A percentile compares a stretch with the other conserved stretches of the same genome.
Conservation (phyloP, 2,113 vertebrate species). For the Dicaeum eximium region DNA sequence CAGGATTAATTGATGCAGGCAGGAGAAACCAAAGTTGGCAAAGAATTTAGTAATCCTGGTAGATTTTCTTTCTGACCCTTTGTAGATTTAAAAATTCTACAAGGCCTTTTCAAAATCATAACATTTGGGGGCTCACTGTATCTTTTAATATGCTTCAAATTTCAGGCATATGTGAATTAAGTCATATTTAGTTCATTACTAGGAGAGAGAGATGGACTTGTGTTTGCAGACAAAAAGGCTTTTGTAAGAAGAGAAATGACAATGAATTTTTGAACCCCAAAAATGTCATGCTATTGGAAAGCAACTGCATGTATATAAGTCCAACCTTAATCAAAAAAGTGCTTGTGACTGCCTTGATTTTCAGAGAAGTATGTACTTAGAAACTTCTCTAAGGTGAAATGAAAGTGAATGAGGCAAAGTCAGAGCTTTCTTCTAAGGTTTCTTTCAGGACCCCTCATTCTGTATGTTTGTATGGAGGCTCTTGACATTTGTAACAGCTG, state of each 20-base stretch:
- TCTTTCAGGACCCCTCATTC: neutral
- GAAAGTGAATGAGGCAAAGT: neutral
- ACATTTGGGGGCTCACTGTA: neutral
- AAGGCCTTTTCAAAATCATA: neutral
- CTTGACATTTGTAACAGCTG: neutral
- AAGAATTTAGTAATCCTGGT: neutral
- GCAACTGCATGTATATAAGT: neutral
- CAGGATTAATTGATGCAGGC: neutral
- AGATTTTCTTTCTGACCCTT: neutral
- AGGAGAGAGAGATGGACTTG: neutral
- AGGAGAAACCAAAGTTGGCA: neutral
- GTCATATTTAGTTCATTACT: neutral
- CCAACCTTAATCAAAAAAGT: neutral
- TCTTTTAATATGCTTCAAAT: neutral
- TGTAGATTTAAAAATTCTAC: neutral
- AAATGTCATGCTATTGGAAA: neutral
- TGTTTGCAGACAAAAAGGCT: neutral
- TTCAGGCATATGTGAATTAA: neutral
- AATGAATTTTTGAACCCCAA: neutral
- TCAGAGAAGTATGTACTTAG: neutral
- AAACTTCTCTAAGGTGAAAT: neutral
- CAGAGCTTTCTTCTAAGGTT: neutral
- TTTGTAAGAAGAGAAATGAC: neutral
- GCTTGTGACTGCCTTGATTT: neutral
- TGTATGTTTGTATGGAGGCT: neutral